Evolutionary conservation across 2,797 vertebrate genomes (phyloP).

Genomic region (Rhynchotus rufescens): DNA sequence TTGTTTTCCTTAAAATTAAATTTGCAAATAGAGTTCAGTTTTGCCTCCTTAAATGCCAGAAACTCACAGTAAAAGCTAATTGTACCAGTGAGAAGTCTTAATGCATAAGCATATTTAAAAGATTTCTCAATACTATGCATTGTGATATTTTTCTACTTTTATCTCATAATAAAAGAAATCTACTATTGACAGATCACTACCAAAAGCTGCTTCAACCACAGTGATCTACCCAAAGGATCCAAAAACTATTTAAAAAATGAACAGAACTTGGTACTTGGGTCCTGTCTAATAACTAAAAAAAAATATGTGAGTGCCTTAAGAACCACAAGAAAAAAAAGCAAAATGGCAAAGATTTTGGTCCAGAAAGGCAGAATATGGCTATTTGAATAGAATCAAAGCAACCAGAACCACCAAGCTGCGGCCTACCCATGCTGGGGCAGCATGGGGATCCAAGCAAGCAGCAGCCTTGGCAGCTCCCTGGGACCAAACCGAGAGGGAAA

Average conservation of each 20-base stretch:
- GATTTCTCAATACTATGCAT: accelerated
- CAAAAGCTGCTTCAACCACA: neutral
- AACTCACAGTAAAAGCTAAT: neutral
- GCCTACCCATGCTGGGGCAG: accelerated
- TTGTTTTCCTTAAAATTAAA: neutral
- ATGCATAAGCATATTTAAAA: neutral
- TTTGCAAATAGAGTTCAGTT: neutral
- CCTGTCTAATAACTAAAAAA: neutral
- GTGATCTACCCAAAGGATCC: neutral
- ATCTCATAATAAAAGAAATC: neutral
- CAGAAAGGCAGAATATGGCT: neutral
- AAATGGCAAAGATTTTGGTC: neutral
- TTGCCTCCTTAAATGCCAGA: neutral
- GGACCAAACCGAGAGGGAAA: neutral
- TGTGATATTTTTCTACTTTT: neutral
- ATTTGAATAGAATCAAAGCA: neutral
- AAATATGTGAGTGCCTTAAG: neutral
- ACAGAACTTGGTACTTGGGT: neutral
- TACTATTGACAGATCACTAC: neutral
- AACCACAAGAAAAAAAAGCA: neutral
- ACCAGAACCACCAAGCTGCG: neutral
- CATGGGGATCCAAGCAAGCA: accelerated
- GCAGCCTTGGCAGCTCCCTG: neutral
- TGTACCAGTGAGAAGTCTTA: neutral
- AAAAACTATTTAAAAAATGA: neutral